These are phyloP conservation scores for Liodrosophila aerea DNA, from an alignment of 2,888 invertebrate genomes.

Conservation along the genomic window DNA sequence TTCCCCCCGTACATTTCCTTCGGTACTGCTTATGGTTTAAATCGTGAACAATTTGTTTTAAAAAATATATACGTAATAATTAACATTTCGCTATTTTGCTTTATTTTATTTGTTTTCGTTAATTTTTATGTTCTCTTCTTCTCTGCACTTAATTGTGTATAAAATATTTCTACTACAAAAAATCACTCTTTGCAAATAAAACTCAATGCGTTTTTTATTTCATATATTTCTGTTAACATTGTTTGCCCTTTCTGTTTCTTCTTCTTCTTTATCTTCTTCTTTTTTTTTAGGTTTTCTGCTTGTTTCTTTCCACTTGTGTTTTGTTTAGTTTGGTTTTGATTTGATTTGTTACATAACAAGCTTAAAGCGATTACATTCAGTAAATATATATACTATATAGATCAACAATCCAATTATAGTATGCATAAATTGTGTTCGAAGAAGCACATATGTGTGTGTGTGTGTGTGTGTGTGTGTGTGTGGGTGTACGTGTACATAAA, in stretches of 20 bases:
- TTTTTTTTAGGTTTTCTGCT: neutral
- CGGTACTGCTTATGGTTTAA: conserved; percentile 41
- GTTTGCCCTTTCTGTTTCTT: conserved; percentile 37
- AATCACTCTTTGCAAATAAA: conserved; percentile 78
- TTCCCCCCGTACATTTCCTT: conserved; percentile 13
- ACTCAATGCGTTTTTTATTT: conserved; percentile 61
- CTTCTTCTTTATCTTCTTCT: conserved; percentile 11
- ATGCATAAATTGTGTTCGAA: conserved; percentile 10
- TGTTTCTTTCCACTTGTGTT: conserved; percentile 7
- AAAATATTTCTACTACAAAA: conserved; percentile 77
- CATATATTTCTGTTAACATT: conserved; percentile 63
- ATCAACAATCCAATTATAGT: conserved; percentile 42
- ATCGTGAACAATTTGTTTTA: conserved; percentile 76
- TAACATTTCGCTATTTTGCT: conserved; percentile 67
- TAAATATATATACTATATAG: conserved; percentile 26
- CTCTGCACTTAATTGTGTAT: conserved; percentile 61
- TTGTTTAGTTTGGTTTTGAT: conserved; percentile 16
- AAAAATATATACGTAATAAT: conserved; percentile 79
- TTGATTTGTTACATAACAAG: conserved; percentile 48
- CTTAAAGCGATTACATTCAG: conserved; percentile 54
- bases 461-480: neutral
- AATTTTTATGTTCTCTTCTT: conserved; percentile 24
- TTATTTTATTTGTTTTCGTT: conserved; percentile 20
- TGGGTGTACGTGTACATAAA: no score
- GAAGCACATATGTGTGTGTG: conserved; percentile 8